phyloP scores from a whole-genome alignment of 1,140 invertebrate species.

The Heliconius eleuchia region DNA sequence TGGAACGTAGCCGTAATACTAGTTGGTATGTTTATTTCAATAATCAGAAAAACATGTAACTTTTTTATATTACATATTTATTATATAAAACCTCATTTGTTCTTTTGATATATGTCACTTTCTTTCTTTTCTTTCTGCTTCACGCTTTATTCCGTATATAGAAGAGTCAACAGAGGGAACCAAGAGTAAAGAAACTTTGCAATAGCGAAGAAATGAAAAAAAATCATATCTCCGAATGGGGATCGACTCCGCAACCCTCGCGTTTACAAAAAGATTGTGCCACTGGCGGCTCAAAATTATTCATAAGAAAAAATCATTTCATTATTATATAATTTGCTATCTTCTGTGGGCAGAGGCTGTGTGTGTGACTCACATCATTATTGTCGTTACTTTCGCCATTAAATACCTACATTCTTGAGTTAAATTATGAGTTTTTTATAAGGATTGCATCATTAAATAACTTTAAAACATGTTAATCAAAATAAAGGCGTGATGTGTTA shows the following conservation, averaged over 20 bases:
- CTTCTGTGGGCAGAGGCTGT: background rate
- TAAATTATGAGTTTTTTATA: background rate
- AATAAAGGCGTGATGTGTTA: conserved; percentile 12
- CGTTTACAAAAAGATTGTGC: too few species aligned
- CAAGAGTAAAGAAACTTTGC: too few species aligned
- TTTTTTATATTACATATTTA: background rate
- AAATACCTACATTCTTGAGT: background rate
- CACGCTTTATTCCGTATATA: too few species aligned
- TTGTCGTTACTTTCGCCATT: background rate
- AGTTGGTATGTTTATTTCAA: background rate
- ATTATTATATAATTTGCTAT: background rate
- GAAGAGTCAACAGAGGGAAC: too few species aligned
- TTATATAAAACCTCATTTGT: too few species aligned
- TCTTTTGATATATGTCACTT: too few species aligned
- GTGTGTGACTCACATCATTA: background rate
- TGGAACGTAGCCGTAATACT: background rate
- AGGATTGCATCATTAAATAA: background rate
- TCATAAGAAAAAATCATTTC: background rate
- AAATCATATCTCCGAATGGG: too few species aligned
- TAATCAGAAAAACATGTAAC: background rate
- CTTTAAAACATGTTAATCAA: conserved; percentile 16
- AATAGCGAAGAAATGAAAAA: too few species aligned
- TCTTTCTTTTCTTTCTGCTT: too few species aligned
- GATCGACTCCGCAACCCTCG: too few species aligned
- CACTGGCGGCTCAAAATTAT: too few species aligned